Evolutionary conservation across 2,113 vertebrate species (phyloP), one percentile per base, ranked within the genome.

Genomic region (Platichthys stellatus): DNA sequence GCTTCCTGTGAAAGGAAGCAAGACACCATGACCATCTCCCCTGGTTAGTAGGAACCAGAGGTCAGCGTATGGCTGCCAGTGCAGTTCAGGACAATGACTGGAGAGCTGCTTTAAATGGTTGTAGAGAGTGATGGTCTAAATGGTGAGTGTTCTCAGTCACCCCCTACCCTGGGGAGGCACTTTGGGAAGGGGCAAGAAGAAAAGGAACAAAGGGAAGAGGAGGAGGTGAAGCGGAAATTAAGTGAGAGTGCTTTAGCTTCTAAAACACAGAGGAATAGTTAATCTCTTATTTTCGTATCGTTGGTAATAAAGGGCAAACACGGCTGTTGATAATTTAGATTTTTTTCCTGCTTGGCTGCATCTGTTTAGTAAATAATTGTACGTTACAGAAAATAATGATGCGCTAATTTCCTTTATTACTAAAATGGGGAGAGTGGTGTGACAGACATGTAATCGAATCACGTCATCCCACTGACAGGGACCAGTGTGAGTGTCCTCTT

Each of bases 21-120:
- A 23, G 23, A 23, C 23, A 23, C 23, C 23, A 23, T 23, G 57
- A 68, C 69, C 69, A 4, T 20, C 70, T 78, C 74, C 59, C 43
- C 40, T 69, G 74, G 77, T 75, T 79, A 45, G 66, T 76, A 47
- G 69, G 84, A 86, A 76, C 78, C 76, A 76, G 61, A 85, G 80
- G 80, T 83, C 66, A 68, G 72, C 53, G 38, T 51, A 6, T 17
- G 74, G 76, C 63, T 64, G 75, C 40, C 65, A 54, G 63, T 20
- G 54, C 28, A 53, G 65, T 72, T 14, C 63, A 75, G 78, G 47
- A 67, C 78, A 68, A 71, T 64, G 69, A 63, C 54, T 40, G 5
- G 17, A 74, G 62, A 86, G 81, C 23, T 63, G 64, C 66, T 78
- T 63, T 66, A 75, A 79, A 63, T 57, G 61, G 63, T 63, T 63